Percentiles rank a stretch among this genome's conserved stretches.
phyloP scores from a whole-genome alignment of 2,797 vertebrate species.

The Columba guinea region DNA sequence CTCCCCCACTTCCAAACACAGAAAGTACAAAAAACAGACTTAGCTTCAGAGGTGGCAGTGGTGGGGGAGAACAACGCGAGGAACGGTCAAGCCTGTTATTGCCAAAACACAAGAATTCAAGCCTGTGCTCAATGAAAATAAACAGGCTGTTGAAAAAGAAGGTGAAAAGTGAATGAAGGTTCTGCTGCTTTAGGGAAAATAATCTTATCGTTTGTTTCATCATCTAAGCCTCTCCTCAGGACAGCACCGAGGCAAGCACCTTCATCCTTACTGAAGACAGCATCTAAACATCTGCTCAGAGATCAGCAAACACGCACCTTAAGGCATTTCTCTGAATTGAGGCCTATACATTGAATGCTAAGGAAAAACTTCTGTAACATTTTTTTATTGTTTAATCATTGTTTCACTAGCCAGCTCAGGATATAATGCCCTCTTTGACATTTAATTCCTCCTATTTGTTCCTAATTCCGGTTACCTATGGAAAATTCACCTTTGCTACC shows the following conservation, averaged over 20 bases:
- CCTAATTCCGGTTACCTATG: background rate
- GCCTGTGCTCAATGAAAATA: slow-evolving; percentile 38
- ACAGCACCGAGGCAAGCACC: background rate
- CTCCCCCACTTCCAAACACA: slow-evolving; percentile 52
- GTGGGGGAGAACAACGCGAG: slow-evolving; percentile 40
- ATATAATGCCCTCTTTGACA: background rate
- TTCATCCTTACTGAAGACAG: background rate
- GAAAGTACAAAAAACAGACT: slow-evolving; percentile 63
- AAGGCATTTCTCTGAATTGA: background rate
- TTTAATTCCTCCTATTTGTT: background rate
- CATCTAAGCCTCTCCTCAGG: background rate
- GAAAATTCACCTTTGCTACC: background rate
- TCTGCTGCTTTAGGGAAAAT: slow-evolving; percentile 22
- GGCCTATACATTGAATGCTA: accelerated
- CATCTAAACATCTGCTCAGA: background rate
- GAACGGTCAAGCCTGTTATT: slow-evolving; percentile 56
- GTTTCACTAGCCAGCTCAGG: background rate
- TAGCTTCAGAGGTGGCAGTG: slow-evolving; percentile 47
- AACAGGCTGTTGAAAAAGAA: slow-evolving; percentile 39
- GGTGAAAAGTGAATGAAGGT: slow-evolving; percentile 46
- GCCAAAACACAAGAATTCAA: slow-evolving; percentile 40
- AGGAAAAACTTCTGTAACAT: background rate
- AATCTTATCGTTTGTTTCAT: background rate
- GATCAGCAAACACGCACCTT: background rate
- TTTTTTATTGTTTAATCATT: background rate